A percentile compares a stretch with the other conserved stretches of the same genome.
Evolutionary conservation across 35 echinoderm and acorn worm genomes (phyloP).

Genomic region (Diadema setosum): DNA sequence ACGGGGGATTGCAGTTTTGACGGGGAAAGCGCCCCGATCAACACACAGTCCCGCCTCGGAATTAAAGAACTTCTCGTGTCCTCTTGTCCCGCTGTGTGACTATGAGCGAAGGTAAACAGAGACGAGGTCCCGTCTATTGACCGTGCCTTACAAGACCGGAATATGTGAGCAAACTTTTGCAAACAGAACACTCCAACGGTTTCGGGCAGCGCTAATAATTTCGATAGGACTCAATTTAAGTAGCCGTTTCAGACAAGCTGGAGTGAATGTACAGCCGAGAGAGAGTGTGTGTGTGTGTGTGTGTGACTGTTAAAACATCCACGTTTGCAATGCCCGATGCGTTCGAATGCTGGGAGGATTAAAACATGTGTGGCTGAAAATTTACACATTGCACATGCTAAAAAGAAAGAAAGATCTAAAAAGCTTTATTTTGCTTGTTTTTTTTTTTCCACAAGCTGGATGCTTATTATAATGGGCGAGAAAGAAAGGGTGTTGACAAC

Average conservation of each 20-base stretch:
- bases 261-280: neutral
- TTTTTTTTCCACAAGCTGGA: too few relatives aligned
- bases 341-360: too few relatives aligned
- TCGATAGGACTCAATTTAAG: neutral
- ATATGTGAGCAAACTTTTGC: neutral
- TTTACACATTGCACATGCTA: too few relatives aligned
- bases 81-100: neutral
- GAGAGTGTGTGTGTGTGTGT: too few relatives aligned
- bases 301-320: too few relatives aligned
- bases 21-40: neutral
- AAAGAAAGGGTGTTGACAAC: too few relatives aligned
- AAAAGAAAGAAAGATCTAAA: too few relatives aligned
- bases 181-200: neutral
- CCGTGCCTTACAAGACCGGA: neutral
- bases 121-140: neutral
- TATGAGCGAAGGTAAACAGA: neutral
- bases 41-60: neutral
- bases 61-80: neutral
- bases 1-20: neutral
- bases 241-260: neutral
- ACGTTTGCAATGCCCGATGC: too few relatives aligned
- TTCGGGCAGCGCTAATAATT: neutral
- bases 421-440: too few relatives aligned
- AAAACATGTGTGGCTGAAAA: too few relatives aligned
- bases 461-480: too few relatives aligned